Conservation (phyloP, 2,797 vertebrate genomes). For the Holocentrus rufus region DNA sequence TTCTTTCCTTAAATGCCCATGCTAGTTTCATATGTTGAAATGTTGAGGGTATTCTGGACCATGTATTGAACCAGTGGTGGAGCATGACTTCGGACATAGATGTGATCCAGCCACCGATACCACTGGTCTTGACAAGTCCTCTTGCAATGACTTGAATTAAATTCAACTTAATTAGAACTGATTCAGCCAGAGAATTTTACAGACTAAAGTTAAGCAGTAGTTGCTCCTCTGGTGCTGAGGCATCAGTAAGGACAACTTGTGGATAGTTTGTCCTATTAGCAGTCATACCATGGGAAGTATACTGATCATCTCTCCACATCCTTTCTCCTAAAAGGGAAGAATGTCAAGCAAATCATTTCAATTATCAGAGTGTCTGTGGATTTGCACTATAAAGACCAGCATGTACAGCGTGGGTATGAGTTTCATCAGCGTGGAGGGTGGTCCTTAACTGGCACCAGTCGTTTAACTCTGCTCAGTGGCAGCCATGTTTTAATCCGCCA, state of each 20-base stretch:
- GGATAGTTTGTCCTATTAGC: constrained; percentile 48
- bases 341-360: constrained; percentile 75
- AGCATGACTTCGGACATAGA: too few species aligned
- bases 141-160: not conserved
- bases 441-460: constrained; percentile 64
- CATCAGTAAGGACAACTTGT: constrained; percentile 27
- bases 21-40: too few species aligned
- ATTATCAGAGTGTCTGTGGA: constrained; percentile 62
- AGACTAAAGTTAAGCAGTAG: not conserved
- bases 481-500: constrained; percentile 70
- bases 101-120: too few species aligned
- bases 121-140: too few species aligned
- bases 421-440: constrained; percentile 73
- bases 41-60: too few species aligned
- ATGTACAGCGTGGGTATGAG: constrained; percentile 46
- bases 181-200: constrained; percentile 18
- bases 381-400: constrained; percentile 75
- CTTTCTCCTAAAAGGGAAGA: constrained; percentile 62
- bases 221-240: not conserved
- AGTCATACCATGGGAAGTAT: constrained; percentile 39
- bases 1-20: too few species aligned
- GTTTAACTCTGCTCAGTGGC: constrained; percentile 69
- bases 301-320: constrained; percentile 61
- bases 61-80: too few species aligned
- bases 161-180: not conserved